These are phyloP conservation scores for Perca flavescens DNA, from an alignment of 2,113 vertebrate genomes.

Conservation along the genomic window DNA sequence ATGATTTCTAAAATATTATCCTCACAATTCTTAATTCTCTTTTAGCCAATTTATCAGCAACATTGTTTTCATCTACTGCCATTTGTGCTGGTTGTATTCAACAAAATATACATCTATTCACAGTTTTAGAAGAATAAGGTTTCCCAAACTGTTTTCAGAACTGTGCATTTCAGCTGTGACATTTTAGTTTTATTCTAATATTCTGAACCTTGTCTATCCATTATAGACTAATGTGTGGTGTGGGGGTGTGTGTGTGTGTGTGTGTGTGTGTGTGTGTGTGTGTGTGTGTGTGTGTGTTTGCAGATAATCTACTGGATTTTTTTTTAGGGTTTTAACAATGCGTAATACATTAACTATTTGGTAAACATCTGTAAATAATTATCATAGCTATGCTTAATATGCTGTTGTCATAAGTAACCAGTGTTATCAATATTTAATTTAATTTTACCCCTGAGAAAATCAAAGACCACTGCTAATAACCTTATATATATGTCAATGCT, in stretches of 20 bases:
- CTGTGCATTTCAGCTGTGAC: neutral
- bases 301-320: neutral
- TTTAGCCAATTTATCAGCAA: neutral
- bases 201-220: neutral
- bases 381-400: neutral
- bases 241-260: too few species aligned
- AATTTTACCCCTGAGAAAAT: neutral
- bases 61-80: neutral
- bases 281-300: neutral
- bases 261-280: too few species aligned
- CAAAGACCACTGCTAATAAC: neutral
- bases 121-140: neutral
- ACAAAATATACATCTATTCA: neutral
- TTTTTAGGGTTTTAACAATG: neutral
- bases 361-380: neutral
- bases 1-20: neutral
- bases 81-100: neutral
- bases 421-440: neutral
- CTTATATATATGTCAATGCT: too few species aligned
- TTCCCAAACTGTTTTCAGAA: neutral
- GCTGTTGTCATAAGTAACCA: neutral
- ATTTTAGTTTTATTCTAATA: neutral
- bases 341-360: neutral
- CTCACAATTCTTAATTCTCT: neutral
- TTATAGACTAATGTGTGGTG: neutral